Evolutionary conservation across 2,888 invertebrate species (phyloP), one percentile per base, ranked within the genome.

Genomic region (Eucriotettix oculatus): DNA sequence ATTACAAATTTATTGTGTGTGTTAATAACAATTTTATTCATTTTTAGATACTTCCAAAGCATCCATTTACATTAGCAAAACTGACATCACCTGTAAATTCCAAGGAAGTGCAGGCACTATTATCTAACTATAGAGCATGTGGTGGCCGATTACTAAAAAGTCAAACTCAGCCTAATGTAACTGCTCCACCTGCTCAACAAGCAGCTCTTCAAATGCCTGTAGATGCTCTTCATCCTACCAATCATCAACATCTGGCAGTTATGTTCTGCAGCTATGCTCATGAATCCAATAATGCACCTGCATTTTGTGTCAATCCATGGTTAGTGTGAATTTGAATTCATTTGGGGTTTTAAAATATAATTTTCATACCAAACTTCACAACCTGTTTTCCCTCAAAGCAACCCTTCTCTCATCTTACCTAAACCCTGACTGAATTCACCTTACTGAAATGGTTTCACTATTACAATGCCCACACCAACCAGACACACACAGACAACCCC

Each of bases 271-370:
- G 92, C 70, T 91, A 84, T 70, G 86, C 88, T 64, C 80, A 80
- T 62, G 79, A 79, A 68, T 87, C 87, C 0, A 78, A 81, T 42
- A 89, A 91, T 68, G 85, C 88, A 3, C 91, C 92, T 0, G 86
- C 86, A 61, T 93, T 91, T 71, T 95, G 95, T 71, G 90, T 93
- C 0, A 87, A 88, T 69, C 94, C 94, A 0, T 90, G 90, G 88
- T 87, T 69, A 75, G 78, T 70, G 7, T 29, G 2, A 29, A 29
- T 29, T 29, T 29, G 7, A 2, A 29, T 29, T 29, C 7, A 5
- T 29, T 29, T 2, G 29, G 7, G 29, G 29, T 29, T 29, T 29
- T 29, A 29, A 29, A 29, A 29, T 29, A 5, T 29, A 29, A 29
- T 29, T 29, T 29, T 2, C 29, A 29, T 29, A 5, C 29, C 29